A percentile compares a stretch with the other conserved stretches of the same genome.
phyloP scores from a whole-genome alignment of 2,888 invertebrate species.

The Anodontia alba region DNA sequence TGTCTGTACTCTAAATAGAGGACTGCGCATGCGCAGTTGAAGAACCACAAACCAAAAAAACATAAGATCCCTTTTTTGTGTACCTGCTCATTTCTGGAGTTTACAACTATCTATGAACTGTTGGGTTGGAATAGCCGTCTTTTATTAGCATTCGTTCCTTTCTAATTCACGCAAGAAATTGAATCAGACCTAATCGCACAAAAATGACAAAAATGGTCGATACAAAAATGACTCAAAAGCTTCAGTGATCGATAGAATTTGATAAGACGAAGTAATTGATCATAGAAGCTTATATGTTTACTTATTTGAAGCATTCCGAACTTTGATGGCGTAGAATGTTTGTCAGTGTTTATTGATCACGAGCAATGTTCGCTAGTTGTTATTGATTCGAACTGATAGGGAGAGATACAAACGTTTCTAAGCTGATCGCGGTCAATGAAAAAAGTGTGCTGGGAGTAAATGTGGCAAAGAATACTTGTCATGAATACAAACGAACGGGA shows the following conservation, averaged over 20 bases:
- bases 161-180: conserved; percentile 12
- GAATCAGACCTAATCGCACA: conserved; percentile 18
- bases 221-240: conserved; percentile 11
- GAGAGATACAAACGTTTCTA: background rate
- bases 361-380: background rate
- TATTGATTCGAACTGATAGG: background rate
- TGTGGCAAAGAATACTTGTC: too few species aligned
- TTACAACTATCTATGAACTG: conserved; percentile 7
- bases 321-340: background rate
- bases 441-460: too few species aligned
- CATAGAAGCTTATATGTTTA: conserved; percentile 3
- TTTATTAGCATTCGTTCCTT: conserved; percentile 11
- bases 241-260: background rate
- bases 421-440: too few species aligned
- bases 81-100: too few species aligned
- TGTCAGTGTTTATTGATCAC: background rate
- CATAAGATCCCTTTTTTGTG: too few species aligned
- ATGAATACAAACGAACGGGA: too few species aligned
- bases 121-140: background rate
- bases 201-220: conserved; percentile 17
- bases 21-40: too few species aligned
- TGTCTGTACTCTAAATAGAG: too few species aligned
- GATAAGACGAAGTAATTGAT: conserved; percentile 18
- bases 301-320: background rate
- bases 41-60: too few species aligned